Percentiles rank a stretch among this genome's conserved stretches.
Conservation (phyloP, 2,888 invertebrate genomes). For the Entomobrya multifasciata region DNA sequence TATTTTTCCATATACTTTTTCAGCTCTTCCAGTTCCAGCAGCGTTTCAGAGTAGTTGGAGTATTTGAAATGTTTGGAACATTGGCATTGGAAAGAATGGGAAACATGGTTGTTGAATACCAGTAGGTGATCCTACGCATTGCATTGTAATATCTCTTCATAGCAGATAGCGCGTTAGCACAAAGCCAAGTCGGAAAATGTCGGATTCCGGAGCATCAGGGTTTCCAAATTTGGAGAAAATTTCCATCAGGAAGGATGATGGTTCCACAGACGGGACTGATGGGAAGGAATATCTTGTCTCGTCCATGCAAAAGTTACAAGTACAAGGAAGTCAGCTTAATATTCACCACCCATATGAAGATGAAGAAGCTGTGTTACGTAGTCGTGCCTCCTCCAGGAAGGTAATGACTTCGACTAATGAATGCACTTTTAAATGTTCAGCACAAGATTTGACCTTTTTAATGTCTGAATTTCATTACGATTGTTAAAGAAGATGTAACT, state of each 20-base stretch:
- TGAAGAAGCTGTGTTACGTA: conserved; percentile 11
- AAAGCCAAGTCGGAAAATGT: conserved; percentile 30
- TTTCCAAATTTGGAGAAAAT: conserved; percentile 27
- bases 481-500: no score
- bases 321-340: conserved; percentile 16
- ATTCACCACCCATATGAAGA: conserved; percentile 29
- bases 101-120: no score
- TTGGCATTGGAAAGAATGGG: no score
- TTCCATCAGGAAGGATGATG: conserved; percentile 35
- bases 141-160: no score
- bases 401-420: neutral
- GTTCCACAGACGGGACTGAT: no score
- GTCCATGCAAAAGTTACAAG: conserved; percentile 32
- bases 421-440: neutral
- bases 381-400: conserved; percentile 57
- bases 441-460: neutral
- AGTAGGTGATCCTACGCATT: no score
- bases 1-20: no score
- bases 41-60: no score
- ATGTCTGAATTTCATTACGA: neutral
- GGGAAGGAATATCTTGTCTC: conserved; percentile 47
- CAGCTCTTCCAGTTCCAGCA: no score
- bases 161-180: neutral
- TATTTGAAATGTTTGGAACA: no score
- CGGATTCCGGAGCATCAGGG: conserved; percentile 44